Evolutionary conservation across 1,140 invertebrate species (phyloP), one percentile per base, ranked within the genome.

Genomic region (Habropoda laboriosa): DNA sequence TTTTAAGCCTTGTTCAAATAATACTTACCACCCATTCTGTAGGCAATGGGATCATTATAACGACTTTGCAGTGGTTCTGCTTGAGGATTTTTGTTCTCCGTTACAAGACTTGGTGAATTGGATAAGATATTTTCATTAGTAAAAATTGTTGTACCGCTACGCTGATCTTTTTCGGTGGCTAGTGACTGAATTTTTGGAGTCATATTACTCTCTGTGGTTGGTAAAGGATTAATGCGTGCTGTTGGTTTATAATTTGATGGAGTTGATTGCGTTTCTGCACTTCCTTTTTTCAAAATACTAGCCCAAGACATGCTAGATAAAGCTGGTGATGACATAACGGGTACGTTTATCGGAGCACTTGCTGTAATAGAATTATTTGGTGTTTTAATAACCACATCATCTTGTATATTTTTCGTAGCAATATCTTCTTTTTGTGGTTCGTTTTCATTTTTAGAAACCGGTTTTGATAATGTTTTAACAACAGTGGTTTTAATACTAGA

Each of bases 21-120:
- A 78, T 79, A 90, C 89, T 94, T 92, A 96, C 95, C 95, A 92
- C 95, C 95, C 93, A 95, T 95, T 80, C 95, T 94, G 76, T 94
- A 95, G 13, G 94, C 94, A 82, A 94, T 93, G 30, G 95, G 95
- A 91, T 96, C 95, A 91, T 94, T 85, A 82, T 92, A 83, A 89
- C 89, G 84, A 58, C 92, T 92, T 57, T 89, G 77, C 30, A 76
- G 57, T 68, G 63, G 38, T 32, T 80, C 81, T 53, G 55, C 47
- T 13, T 82, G 63, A 0, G 73, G 2, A 13, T n/a, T 61, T 30
- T 80, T 85, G 24, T 6, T 67, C 51, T 80, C 61, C 27, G 47
- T 79, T 49, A 45, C 18, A 61, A 47, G 3, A 21, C 24, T 70
- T 57, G 49, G 72, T 30, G 24, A 40, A 21, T 35, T 73, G 7